A percentile compares a stretch with the other conserved stretches of the same genome.
These are phyloP conservation scores for Candoia aspera DNA, from an alignment of 2,113 vertebrate species.

Conservation along the genomic window DNA sequence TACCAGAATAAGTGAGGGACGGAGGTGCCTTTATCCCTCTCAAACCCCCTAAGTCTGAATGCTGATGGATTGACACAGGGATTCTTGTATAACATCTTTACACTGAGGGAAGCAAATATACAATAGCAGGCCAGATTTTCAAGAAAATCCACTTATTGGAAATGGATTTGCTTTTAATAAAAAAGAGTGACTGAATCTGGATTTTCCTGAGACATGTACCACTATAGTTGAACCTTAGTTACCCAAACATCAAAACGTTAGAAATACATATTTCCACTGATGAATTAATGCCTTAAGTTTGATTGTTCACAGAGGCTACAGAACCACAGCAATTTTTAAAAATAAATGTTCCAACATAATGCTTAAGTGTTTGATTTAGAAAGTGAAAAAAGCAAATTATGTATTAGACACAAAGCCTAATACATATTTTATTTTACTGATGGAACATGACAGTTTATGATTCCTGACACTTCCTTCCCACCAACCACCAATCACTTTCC, in stretches of 20 bases:
- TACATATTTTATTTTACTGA: not conserved
- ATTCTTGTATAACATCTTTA: not conserved
- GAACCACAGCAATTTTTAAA: not conserved
- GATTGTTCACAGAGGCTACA: not conserved
- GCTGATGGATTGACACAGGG: not conserved
- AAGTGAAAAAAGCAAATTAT: not conserved
- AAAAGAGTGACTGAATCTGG: not conserved
- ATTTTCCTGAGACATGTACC: not conserved
- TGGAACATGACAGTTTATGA: not conserved
- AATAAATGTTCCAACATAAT: not conserved
- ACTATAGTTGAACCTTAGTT: not conserved
- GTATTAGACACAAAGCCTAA: not conserved
- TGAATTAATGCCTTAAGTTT: not conserved
- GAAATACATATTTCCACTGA: not conserved
- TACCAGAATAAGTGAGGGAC: not conserved
- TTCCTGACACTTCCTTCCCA: not conserved
- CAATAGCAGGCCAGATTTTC: not conserved
- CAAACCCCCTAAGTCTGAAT: not conserved
- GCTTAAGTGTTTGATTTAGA: not conserved
- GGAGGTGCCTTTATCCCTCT: not conserved
- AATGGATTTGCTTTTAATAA: conserved; percentile 22
- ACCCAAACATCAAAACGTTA: not conserved
- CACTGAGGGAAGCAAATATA: not conserved
- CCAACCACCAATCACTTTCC: not conserved
- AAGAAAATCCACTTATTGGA: conserved; percentile 24